Base-by-base conservation (phyloP, 2,888 invertebrate species). In the Nemapogon koenigi region DNA sequence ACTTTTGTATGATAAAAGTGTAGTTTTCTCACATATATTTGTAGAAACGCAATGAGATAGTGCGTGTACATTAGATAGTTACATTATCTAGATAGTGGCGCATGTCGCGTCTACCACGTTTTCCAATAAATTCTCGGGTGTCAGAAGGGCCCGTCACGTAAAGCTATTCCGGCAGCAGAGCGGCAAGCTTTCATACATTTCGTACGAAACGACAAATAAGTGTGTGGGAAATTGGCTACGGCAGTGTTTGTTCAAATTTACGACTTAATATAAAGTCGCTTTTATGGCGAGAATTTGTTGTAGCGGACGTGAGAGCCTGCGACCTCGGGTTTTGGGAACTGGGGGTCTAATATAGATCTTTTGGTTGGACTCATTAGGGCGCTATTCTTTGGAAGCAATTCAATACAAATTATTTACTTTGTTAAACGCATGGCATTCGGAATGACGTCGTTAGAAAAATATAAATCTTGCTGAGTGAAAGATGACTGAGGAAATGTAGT, bases 241-340 rank as follows among this genome's bases (percentile, higher is more conserved):
- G 52, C 53, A 54, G 56, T 60, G 59, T 59, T 61, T 58, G 52
- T 53, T 52, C 54, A 52, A 63, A 66, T 66, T 67, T 66, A 67
- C 59, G 64, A 58, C 59, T 63, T 61, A 63, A 67, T 66, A 64
- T 64, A 62, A 63, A 58, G 54, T 59, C 55, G 58, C 55, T 56
- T 63, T 61, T 52, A 55, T 51, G 53, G 53, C 52, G 52, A 49
- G 54, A 55, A 57, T 50, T 54, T 52, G 49, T 47, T 43, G 50
- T 45, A 48, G 44, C 43, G 50, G 50, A 53, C 49, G 49, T 51
- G 50, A 48, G 50, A 49, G 54, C 50, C n/a, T n/a, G n/a, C n/a
- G n/a, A n/a, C n/a, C n/a, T n/a, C n/a, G n/a, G 49, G 44, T 45
- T 49, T 49, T 46, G 46, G 48, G 51, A 46, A 49, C 28, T 40